Percentiles rank a stretch among this genome's conserved stretches.
Evolutionary conservation across 2,797 vertebrate genomes (phyloP).

Genomic region (Alca torda): DNA sequence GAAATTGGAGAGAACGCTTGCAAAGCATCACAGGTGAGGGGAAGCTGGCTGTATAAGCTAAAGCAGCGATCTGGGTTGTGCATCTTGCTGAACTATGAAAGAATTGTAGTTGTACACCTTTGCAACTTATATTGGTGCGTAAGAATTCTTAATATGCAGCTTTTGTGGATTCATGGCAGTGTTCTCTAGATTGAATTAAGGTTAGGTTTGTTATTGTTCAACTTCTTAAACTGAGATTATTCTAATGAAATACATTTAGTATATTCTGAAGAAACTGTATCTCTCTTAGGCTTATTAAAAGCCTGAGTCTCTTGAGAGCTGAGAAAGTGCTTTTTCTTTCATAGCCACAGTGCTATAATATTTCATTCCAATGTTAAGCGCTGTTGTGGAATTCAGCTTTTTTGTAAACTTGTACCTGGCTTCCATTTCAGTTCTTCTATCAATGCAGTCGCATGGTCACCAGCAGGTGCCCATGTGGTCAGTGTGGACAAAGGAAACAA

Average conservation of each 20-base stretch:
- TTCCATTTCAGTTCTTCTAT: constrained; percentile 85
- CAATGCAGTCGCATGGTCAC: constrained; percentile 93
- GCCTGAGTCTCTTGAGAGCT: neutral
- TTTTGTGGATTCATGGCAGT: neutral
- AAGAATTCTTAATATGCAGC: neutral
- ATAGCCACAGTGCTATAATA: neutral
- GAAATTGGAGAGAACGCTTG: constrained; percentile 87
- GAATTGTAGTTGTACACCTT: neutral
- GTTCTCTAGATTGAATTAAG: neutral
- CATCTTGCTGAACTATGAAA: neutral
- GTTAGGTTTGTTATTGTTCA: neutral
- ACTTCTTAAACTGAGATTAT: neutral
- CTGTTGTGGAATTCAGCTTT: neutral
- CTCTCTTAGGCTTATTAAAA: neutral
- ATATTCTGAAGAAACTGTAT: neutral
- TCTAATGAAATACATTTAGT: neutral
- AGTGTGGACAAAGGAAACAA: constrained; percentile 94
- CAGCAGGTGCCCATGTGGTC: constrained; percentile 85
- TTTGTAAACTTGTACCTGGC: neutral
- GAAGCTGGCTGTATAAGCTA: fast-evolving
- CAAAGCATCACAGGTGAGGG: constrained; percentile 90
- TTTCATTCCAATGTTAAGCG: neutral
- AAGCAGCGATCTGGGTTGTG: neutral
- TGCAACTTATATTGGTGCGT: neutral
- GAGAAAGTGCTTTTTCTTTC: neutral